Conservation (phyloP, 2,888 invertebrate species). For the Hybos culiciformis region DNA sequence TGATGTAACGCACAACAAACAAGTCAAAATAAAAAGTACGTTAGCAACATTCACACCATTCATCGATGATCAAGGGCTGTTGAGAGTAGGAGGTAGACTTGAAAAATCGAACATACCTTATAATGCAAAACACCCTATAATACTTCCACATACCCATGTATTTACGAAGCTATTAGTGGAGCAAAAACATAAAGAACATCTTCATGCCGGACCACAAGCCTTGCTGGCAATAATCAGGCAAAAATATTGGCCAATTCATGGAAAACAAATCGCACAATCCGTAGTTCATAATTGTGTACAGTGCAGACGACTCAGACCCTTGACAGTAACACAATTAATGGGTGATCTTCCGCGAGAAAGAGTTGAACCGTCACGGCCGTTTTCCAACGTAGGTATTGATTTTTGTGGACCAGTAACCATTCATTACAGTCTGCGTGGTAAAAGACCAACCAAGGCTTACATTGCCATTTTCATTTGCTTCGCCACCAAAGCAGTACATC, state of each 20-base stretch:
- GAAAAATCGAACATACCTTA: background rate
- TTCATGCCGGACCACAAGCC: constrained; percentile 2
- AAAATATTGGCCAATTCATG: constrained; percentile 15
- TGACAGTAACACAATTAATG: constrained; percentile 14
- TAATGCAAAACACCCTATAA: constrained; percentile 1
- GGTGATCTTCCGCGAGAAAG: constrained; percentile 16
- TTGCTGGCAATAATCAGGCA: constrained; percentile 8
- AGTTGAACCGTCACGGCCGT: background rate
- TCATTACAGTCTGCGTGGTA: constrained; percentile 7
- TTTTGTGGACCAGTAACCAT: constrained; percentile 10
- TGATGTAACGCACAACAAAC: background rate
- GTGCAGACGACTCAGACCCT: constrained; percentile 6
- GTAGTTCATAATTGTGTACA: constrained; percentile 7
- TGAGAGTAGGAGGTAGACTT: background rate
- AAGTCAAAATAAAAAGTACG: background rate
- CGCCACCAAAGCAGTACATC: constrained; percentile 15
- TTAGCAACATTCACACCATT: background rate
- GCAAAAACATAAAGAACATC: background rate
- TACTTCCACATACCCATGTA: constrained; percentile 2
- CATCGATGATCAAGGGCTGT: background rate
- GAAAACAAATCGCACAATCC: constrained; percentile 2
- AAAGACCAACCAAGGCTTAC: constrained; percentile 7
- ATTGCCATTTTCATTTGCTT: constrained; percentile 1
- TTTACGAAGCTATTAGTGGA: constrained; percentile 4
- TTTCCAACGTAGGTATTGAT: background rate